Conservation (phyloP, 2,888 invertebrate species). For the Saturnia japonica region DNA sequence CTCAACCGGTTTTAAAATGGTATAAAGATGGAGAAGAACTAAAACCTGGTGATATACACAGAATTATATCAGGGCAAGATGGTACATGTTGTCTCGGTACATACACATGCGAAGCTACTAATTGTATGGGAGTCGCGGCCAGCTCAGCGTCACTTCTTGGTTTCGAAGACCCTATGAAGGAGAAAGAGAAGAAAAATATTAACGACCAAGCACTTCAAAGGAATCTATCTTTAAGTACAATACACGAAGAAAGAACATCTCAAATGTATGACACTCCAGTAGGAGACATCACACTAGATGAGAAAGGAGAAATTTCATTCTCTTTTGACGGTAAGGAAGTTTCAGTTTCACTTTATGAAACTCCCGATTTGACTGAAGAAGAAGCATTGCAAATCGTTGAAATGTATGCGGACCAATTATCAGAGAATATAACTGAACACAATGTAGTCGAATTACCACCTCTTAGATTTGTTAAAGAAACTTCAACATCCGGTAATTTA, state of each 20-base stretch:
- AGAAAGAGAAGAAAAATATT: constrained; percentile 77
- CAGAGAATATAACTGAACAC: constrained; percentile 92
- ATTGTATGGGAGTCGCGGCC: constrained; percentile 94
- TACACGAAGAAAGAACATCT: constrained; percentile 94
- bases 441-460: constrained; percentile 94
- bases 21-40: constrained; percentile 95
- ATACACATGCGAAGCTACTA: constrained; percentile 94
- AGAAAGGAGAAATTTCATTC: constrained; percentile 93
- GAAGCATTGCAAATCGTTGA: constrained; percentile 95
- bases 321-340: constrained; percentile 96
- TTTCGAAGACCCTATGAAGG: constrained; percentile 88
- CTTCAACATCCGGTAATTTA: constrained; percentile 92
- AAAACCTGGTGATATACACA: constrained; percentile 95
- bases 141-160: constrained; percentile 94
- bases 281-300: constrained; percentile 89
- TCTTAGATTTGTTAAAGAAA: constrained; percentile 93
- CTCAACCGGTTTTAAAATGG: constrained; percentile 95
- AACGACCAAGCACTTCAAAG: constrained; percentile 83
- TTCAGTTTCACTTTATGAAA: constrained; percentile 94
- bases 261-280: constrained; percentile 92
- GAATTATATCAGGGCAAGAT: constrained; percentile 94
- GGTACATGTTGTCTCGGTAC: constrained; percentile 95
- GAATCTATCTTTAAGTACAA: constrained; percentile 93
- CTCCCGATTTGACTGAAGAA: constrained; percentile 95
- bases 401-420: constrained; percentile 96